Evolutionary conservation across 2,113 vertebrate species (phyloP).

Genomic region (Sialia sialis): DNA sequence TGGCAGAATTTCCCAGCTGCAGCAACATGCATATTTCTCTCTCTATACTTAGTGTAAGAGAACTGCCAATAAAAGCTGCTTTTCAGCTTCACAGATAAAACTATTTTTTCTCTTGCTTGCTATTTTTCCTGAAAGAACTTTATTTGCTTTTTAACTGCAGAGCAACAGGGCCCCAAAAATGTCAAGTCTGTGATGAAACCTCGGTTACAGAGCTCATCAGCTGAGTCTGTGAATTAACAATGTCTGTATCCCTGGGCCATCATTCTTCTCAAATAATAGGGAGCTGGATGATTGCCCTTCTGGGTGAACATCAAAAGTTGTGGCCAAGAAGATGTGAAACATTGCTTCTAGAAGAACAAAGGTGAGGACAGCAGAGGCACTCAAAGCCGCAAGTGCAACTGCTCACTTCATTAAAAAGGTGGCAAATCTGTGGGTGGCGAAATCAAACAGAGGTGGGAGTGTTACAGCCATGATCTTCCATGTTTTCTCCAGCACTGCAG

Average conservation of each 20-base stretch:
- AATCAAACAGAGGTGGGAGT: constrained; percentile 35
- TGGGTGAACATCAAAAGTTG: neutral
- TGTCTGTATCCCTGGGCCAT: neutral
- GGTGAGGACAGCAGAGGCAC: neutral
- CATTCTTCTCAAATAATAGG: neutral
- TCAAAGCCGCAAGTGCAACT: constrained; percentile 13
- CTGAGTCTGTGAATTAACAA: neutral
- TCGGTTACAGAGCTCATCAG: neutral
- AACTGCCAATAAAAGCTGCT: neutral
- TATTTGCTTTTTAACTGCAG: neutral
- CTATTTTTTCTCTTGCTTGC: neutral
- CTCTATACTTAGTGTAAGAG: neutral
- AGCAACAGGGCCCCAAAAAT: neutral
- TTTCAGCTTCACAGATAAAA: neutral
- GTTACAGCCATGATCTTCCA: neutral
- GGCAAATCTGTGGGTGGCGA: constrained; percentile 3
- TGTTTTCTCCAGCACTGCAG: neutral
- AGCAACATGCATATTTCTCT: neutral
- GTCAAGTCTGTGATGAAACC: neutral
- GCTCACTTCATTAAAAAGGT: constrained; percentile 46
- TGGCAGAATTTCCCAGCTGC: neutral
- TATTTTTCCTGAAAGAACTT: neutral
- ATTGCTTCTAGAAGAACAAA: neutral
- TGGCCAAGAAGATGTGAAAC: neutral
- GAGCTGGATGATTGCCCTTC: neutral